Base-by-base conservation (phyloP, 2,797 vertebrate genomes). In the Enteromius trimaculatus region DNA sequence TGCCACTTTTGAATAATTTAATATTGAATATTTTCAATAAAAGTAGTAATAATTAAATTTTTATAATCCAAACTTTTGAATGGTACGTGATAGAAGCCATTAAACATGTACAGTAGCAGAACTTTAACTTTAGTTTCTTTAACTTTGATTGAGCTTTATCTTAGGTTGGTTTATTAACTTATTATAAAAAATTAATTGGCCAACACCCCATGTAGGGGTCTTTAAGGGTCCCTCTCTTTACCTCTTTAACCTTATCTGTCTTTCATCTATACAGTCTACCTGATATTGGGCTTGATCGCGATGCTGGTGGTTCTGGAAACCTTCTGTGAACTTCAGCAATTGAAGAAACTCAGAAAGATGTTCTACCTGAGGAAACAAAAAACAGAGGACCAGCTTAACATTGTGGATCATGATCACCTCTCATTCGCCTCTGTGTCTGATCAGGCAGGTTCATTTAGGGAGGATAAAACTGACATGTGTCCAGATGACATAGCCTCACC, bases 261-360 rank as follows among this genome's bases (percentile, higher is more conserved):
- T 60, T 74, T 62, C 47, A 23, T 37, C 19, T 77, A 16, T 42
- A 14, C 89, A 99, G 97, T 94, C 86, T 99, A 99, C 90, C 89
- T 99, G 87, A 87, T 99, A 60, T 87, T 98, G 72, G 98, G 98
- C 31, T 93, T 99, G 81, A 93, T 99, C 0, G 97, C 94, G 49
- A 95, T 97, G 93, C 84, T 99, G 92, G 97, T 99, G 16, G 96
- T 97, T 85, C 91, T 99, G 72, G 98, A 99, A 91, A 99, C 98
- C 13, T 97, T 96, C 90, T 98, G 96, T 64, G 97, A 99, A 90
- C 97, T 99, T 49, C 96, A 96, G 4, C 96, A 98, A 85, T 90
- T 98, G 90, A 97, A 93, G 86, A 94, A 95, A 65, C 92, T 99
- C 81, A 92, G 96, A 23, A 97, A 96, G 88, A 92, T 95, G 87